phyloP scores from a whole-genome alignment of 2,888 invertebrate species.

The Drosophila cracens region DNA sequence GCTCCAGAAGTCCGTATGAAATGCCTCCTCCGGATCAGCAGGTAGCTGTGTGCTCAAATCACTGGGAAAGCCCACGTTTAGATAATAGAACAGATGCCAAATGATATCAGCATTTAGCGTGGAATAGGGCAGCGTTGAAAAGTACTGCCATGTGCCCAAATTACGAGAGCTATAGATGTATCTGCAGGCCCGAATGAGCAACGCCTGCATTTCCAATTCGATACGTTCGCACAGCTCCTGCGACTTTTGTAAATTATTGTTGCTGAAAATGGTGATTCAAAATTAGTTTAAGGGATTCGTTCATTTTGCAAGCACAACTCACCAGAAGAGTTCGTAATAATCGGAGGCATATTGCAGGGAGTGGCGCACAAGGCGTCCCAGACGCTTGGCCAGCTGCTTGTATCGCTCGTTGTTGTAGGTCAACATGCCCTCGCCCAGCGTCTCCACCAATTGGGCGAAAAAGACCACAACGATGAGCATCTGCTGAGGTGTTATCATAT shows the following conservation, averaged over 20 bases:
- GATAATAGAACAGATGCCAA: conserved; percentile 89
- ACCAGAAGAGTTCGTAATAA: conserved; percentile 85
- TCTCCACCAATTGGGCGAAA: conserved; percentile 87
- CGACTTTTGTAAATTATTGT: conserved; percentile 84
- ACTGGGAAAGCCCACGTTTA: conserved; percentile 86
- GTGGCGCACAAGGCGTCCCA: conserved; percentile 89
- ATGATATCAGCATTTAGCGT: conserved; percentile 87
- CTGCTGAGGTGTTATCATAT: conserved; percentile 87
- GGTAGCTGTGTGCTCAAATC: conserved; percentile 67
- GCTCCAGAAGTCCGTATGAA: conserved; percentile 85
- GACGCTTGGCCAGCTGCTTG: conserved; percentile 89
- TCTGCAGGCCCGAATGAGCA: conserved; percentile 89
- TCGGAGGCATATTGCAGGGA: conserved; percentile 91
- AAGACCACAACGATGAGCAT: conserved; percentile 90
- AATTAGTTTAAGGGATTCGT: background rate
- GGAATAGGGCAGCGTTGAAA: conserved; percentile 90
- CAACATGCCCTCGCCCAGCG: conserved; percentile 88
- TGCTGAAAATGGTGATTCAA: conserved; percentile 55
- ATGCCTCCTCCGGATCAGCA: conserved; percentile 86
- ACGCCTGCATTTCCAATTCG: conserved; percentile 90
- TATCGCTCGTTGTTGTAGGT: conserved; percentile 88
- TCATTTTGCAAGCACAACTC: conserved; percentile 16
- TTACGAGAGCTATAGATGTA: conserved; percentile 90
- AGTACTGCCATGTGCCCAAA: conserved; percentile 92
- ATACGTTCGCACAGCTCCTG: conserved; percentile 86